Evolutionary conservation across 2,888 invertebrate species (phyloP), one percentile per base, ranked within the genome.

Genomic region (Epiblema foenella): DNA sequence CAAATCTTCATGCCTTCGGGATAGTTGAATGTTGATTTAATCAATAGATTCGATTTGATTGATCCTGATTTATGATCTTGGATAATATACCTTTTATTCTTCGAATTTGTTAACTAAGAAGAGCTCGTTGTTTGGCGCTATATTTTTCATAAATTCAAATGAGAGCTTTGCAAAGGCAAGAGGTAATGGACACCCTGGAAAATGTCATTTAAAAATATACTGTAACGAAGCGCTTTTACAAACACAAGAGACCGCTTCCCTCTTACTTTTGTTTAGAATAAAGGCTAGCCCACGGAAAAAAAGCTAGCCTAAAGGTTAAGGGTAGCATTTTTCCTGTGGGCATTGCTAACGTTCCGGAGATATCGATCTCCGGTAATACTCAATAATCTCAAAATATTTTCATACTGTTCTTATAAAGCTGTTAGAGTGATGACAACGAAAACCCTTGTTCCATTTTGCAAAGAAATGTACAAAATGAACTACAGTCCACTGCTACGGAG

Each of bases 11-110:
- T 3, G 63, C 39, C 10, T 64, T 54, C n/a, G 37, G n/a, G 64
- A 64, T 54, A 63, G 64, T 64, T 52, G 20, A 37, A 39, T 24
- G 29, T 52, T 24, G 12, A 17, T 52, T n/a, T 64, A 52, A 37
- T 39, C 33, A 54, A 39, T 54, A 54, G 20, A 46, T 46, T n/a
- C 42, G 20, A 52, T 39, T 24, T 10, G 52, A 39, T n/a, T 37
- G 52, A 39, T 15, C 20, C 51, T 33, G 51, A 49, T 29, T 33
- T 51, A 24, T 24, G 24, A 24, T 42, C 2, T 15, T 33, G 29
- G n/a, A n/a, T 60, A n/a, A n/a, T 24, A 42, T 59, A 12, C 9
- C n/a, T 60, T 60, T 42, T 11, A 15, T 42, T 42, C 1, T 42
- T 15, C 3, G 42, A 46, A n/a, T 4, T 7, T 15, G 7, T 42